Evolutionary conservation across 2,888 invertebrate genomes (phyloP), one percentile per base, ranked within the genome.

Genomic region (Dilophus febrilis): DNA sequence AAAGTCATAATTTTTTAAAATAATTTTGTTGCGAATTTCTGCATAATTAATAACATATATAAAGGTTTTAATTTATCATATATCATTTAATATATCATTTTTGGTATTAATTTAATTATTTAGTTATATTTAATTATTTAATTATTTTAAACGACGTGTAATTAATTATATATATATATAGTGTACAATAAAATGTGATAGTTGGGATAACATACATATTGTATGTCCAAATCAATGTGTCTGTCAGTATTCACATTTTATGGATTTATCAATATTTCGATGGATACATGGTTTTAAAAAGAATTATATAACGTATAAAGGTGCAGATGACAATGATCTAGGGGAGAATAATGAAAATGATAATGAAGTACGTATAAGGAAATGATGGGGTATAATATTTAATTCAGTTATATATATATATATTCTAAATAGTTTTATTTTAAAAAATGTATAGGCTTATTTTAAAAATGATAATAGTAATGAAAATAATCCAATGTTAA

Each of bases 231-330:
- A 52, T 33, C 60, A 63, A 32, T 72, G 72, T 47, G 66, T 65
- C n/a, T 72, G 72, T 47, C 64, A 68, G 44, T 56, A 67, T 49
- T 65, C 68, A 41, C 66, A 67, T 47, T 64, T 70, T 44, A 61
- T 59, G 46, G 71, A 72, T 53, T 59, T 70, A 35, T 64, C 71
- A 36, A 66, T 72, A 43, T 63, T 67, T 26, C 58, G 67, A 50
- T 71, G 69, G 59, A 65, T 67, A 47, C 56, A 58, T 42, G 54
- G 51, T 38, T 26, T n/a, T n/a, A n/a, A n/a, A n/a, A n/a, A n/a
- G n/a, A n/a, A n/a, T n/a, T n/a, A n/a, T n/a, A n/a, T n/a, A n/a
- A n/a, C n/a, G n/a, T n/a, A n/a, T n/a, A n/a, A n/a, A n/a, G n/a
- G n/a, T 42, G 33, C 52, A 57, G n/a, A 35, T 2, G 14, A 30